phyloP scores from a whole-genome alignment of 2,888 invertebrate genomes.

The Sphinx pinastri region DNA sequence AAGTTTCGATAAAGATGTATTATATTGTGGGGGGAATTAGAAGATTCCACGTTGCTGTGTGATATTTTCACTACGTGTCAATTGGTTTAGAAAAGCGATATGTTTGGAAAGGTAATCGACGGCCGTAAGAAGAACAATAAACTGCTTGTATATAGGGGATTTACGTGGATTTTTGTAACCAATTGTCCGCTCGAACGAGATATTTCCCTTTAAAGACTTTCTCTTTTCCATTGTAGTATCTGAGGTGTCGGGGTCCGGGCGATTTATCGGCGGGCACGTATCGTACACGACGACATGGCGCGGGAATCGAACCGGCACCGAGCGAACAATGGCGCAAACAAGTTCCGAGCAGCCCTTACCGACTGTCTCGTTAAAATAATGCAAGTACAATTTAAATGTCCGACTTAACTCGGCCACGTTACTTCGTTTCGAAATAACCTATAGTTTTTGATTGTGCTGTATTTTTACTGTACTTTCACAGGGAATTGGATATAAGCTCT shows the following conservation, averaged over 20 bases:
- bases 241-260: conserved; percentile 65
- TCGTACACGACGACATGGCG: conserved; percentile 68
- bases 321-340: conserved; percentile 54
- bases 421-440: conserved; percentile 20
- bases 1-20: conserved; percentile 16
- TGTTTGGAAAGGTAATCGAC: conserved; percentile 17
- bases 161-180: conserved; percentile 56
- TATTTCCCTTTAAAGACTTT: conserved; percentile 70
- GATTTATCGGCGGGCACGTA: conserved; percentile 71
- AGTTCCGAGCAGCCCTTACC: conserved; percentile 44
- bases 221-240: conserved; percentile 77
- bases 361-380: conserved; percentile 37
- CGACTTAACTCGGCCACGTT: conserved; percentile 9
- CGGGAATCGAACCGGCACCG: conserved; percentile 67
- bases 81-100: conserved; percentile 23
- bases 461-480: not conserved
- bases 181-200: conserved; percentile 55
- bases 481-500: not conserved
- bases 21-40: conserved; percentile 2
- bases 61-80: conserved; percentile 5
- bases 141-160: conserved; percentile 35
- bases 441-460: not conserved
- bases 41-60: conserved; percentile 5
- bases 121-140: conserved; percentile 21
- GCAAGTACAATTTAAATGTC: conserved; percentile 32